These are phyloP conservation scores for Falcunculus frontatus DNA, from an alignment of 2,113 vertebrate genomes.

Conservation along the genomic window DNA sequence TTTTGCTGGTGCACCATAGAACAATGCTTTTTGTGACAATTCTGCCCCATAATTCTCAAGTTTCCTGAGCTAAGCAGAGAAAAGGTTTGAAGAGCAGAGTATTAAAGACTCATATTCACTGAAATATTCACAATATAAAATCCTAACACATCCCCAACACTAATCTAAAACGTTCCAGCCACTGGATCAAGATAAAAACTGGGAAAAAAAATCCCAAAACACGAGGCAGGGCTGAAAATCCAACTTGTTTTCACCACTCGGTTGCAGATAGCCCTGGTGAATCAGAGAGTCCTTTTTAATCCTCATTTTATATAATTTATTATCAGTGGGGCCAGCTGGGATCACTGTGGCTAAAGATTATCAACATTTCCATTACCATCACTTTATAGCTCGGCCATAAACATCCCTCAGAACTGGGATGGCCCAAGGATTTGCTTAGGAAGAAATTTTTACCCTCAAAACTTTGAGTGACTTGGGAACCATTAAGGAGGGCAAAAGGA, in stretches of 20 bases:
- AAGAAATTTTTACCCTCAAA: neutral
- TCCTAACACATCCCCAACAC: neutral
- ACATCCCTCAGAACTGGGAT: neutral
- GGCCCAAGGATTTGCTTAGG: neutral
- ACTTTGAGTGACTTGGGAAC: neutral
- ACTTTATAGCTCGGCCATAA: neutral
- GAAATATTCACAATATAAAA: neutral
- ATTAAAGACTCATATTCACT: neutral
- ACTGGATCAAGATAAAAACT: neutral
- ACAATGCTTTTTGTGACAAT: neutral
- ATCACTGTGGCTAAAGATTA: neutral
- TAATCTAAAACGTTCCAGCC: neutral
- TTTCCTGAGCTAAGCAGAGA: neutral
- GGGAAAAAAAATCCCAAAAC: fast-evolving
- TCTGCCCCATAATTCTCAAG: neutral
- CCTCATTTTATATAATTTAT: neutral
- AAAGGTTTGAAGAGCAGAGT: neutral
- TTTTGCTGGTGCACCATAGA: neutral
- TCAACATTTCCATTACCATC: neutral
- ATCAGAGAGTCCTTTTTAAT: neutral
- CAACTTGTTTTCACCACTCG: neutral
- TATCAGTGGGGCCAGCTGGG: neutral
- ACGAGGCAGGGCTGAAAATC: fast-evolving
- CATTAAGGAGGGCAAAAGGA: neutral
- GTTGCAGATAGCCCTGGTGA: neutral